These are phyloP conservation scores for Stenichneumon culpator DNA, from an alignment of 2,888 invertebrate genomes.

Conservation along the genomic window DNA sequence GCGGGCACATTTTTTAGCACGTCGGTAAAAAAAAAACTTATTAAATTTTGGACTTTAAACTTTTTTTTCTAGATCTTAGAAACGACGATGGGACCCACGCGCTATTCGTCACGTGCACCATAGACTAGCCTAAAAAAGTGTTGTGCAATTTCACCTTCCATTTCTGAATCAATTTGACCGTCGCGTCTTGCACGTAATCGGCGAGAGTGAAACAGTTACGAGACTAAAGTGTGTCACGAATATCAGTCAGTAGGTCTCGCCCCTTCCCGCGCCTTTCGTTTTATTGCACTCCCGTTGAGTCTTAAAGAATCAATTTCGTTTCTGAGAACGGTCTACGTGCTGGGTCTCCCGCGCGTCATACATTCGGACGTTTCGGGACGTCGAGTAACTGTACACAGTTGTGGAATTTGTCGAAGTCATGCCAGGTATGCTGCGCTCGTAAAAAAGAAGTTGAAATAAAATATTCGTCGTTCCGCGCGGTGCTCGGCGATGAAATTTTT, in stretches of 20 bases:
- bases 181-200: conserved; percentile 18
- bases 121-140: neutral
- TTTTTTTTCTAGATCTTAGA: neutral
- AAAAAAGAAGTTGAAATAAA: neutral
- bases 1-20: neutral
- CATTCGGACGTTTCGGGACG: neutral
- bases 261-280: conserved; percentile 26
- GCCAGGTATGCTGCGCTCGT: conserved; percentile 2
- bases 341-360: neutral
- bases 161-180: conserved; percentile 35
- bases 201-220: conserved; percentile 58
- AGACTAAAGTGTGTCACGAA: conserved; percentile 57
- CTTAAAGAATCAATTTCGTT: neutral
- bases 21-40: neutral
- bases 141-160: conserved; percentile 53
- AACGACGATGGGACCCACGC: conserved; percentile 1
- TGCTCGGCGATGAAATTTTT: neutral
- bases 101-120: conserved; percentile 32
- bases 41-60: neutral
- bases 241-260: conserved; percentile 63
- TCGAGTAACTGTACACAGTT: neutral
- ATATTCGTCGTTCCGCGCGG: neutral
- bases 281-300: conserved; percentile 16
- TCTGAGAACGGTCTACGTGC: neutral
- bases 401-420: neutral